Conservation (phyloP, 2,113 vertebrate genomes). For the Alethe castanea region DNA sequence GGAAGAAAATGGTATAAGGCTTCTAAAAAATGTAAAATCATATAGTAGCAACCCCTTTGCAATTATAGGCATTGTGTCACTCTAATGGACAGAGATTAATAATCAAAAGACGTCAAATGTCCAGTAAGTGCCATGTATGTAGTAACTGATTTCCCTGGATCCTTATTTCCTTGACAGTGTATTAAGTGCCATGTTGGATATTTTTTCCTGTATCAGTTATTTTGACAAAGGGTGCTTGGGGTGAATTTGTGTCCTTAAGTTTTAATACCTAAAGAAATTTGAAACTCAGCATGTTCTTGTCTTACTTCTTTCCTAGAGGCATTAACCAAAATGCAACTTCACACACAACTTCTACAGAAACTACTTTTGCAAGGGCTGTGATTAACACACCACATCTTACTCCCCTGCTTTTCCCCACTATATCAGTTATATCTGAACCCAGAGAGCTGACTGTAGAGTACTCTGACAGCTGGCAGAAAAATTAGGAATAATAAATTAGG, state of each 20-base stretch:
- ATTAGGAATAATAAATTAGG: background rate
- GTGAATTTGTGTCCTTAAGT: background rate
- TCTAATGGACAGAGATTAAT: background rate
- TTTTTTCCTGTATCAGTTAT: background rate
- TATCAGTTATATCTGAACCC: background rate
- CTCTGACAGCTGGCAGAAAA: background rate
- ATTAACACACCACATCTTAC: background rate
- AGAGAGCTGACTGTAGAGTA: background rate
- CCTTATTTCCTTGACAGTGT: background rate
- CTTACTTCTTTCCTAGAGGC: background rate
- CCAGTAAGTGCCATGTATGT: background rate
- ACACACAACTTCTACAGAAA: background rate
- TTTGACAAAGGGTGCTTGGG: background rate
- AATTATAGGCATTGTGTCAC: background rate
- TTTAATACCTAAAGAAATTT: background rate
- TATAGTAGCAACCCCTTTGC: background rate
- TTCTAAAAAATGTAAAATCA: background rate
- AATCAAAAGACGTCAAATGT: background rate
- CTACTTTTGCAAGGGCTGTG: background rate
- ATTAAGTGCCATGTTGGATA: background rate
- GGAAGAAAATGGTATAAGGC: background rate
- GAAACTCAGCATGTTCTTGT: background rate
- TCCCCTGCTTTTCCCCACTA: rapidly evolving
- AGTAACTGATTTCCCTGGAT: background rate
- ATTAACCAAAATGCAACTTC: background rate